These are phyloP conservation scores for Dasypogon diadema DNA, from an alignment of 2,888 invertebrate species.

Conservation along the genomic window DNA sequence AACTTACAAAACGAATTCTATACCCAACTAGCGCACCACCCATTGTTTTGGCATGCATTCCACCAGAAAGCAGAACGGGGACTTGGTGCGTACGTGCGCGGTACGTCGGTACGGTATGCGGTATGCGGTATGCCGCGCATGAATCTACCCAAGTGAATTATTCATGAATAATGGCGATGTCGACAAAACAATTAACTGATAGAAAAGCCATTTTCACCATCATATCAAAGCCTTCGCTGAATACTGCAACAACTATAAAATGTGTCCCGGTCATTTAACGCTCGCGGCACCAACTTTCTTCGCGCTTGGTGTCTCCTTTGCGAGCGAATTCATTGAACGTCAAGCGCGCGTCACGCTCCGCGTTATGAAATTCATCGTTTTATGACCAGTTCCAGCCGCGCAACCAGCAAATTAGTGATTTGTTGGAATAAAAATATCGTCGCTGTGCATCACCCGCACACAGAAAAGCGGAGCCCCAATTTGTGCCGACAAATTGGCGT, in stretches of 20 bases:
- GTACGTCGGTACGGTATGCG: too few species aligned
- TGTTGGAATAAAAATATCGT: background rate
- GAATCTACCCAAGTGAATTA: background rate
- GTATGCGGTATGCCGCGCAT: too few species aligned
- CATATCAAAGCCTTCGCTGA: too few species aligned
- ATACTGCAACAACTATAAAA: background rate
- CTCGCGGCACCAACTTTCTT: background rate
- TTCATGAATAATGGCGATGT: background rate
- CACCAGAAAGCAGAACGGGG: too few species aligned
- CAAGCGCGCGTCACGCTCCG: background rate
- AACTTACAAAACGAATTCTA: too few species aligned
- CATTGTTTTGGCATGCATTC: too few species aligned
- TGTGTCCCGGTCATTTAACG: background rate
- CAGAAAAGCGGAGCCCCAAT: background rate
- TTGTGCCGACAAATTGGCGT: background rate
- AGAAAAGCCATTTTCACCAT: constrained; percentile 29
- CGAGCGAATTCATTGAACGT: background rate
- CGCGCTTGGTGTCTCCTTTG: background rate
- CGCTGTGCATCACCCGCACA: background rate
- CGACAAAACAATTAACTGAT: constrained; percentile 15
- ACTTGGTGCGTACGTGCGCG: too few species aligned
- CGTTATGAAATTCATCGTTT: background rate
- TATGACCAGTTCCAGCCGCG: background rate
- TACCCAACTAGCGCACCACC: too few species aligned
- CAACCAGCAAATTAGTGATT: background rate